phyloP scores from a whole-genome alignment of 2,888 invertebrate species.

The Scaptomyza cyrtandrae region DNA sequence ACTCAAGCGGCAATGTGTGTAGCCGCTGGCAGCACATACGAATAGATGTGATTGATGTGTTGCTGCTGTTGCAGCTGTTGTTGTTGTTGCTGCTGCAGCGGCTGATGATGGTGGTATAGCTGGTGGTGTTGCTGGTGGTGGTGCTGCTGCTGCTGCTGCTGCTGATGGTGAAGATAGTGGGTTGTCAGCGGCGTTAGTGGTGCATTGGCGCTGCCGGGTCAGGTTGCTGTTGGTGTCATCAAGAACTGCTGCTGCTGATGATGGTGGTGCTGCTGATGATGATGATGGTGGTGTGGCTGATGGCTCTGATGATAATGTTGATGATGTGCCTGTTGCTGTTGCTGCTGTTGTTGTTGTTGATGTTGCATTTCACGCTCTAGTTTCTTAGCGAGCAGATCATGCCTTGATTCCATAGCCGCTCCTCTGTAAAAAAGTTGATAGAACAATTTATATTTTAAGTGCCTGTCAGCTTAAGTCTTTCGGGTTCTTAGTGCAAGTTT shows the following conservation, averaged over 20 bases:
- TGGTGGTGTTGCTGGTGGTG: constrained; percentile 31
- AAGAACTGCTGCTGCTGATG: constrained; percentile 84
- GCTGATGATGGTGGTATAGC: constrained; percentile 37
- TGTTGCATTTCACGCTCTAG: constrained; percentile 83
- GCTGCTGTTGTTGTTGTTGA: constrained; percentile 43
- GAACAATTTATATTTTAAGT: constrained; percentile 18
- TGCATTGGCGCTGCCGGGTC: constrained; percentile 82
- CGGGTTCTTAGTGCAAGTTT: constrained; percentile 12
- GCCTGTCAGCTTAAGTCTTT: constrained; percentile 7
- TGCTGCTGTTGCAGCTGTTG: constrained; percentile 25
- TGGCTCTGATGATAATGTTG: constrained; percentile 65
- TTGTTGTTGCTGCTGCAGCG: constrained; percentile 40
- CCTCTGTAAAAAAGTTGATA: constrained; percentile 78
- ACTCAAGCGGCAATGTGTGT: constrained; percentile 82
- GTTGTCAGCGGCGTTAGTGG: constrained; percentile 54
- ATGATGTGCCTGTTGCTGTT: constrained; percentile 71
- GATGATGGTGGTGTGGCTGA: constrained; percentile 67
- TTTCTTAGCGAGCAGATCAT: constrained; percentile 84
- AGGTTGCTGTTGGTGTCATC: constrained; percentile 85
- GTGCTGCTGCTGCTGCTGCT: constrained; percentile 61
- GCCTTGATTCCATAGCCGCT: constrained; percentile 85
- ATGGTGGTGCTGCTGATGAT: constrained; percentile 69
- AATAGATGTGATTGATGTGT: constrained; percentile 73
- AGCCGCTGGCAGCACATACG: constrained; percentile 83
- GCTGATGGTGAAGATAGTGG: constrained; percentile 62